Evolutionary conservation across 2,888 invertebrate genomes (phyloP).

Genomic region (Acanthosepion esculentum): DNA sequence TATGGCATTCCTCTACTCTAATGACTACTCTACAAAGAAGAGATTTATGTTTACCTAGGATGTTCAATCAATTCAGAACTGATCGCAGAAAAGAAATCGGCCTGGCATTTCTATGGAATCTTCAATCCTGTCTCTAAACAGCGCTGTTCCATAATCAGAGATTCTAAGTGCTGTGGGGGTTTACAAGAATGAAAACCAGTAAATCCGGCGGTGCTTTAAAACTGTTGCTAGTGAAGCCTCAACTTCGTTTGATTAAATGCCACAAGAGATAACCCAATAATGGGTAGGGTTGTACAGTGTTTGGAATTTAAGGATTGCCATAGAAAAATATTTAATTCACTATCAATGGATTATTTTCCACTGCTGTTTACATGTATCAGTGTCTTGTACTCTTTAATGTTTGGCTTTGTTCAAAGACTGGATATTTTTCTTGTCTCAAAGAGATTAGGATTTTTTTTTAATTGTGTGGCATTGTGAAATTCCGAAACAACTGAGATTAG

Average conservation of each 20-base stretch:
- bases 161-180: neutral
- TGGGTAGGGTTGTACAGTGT: neutral
- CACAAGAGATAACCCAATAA: neutral
- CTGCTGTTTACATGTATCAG: neutral
- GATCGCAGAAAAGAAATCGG: neutral
- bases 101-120: constrained; percentile 11
- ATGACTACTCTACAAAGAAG: neutral
- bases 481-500: neutral
- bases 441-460: neutral
- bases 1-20: neutral
- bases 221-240: neutral
- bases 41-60: neutral
- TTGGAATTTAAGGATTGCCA: neutral
- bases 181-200: neutral
- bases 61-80: neutral
- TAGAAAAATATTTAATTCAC: neutral
- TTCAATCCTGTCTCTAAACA: constrained; percentile 20
- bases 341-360: neutral
- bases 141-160: neutral
- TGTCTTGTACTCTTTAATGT: neutral
- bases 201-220: neutral
- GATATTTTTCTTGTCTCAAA: neutral
- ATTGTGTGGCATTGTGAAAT: neutral
- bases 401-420: neutral
- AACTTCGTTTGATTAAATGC: neutral